A percentile compares a stretch with the other conserved stretches of the same genome.
These are phyloP conservation scores for Lepidothrix coronata DNA, from an alignment of 2,113 vertebrate species.

Conservation along the genomic window DNA sequence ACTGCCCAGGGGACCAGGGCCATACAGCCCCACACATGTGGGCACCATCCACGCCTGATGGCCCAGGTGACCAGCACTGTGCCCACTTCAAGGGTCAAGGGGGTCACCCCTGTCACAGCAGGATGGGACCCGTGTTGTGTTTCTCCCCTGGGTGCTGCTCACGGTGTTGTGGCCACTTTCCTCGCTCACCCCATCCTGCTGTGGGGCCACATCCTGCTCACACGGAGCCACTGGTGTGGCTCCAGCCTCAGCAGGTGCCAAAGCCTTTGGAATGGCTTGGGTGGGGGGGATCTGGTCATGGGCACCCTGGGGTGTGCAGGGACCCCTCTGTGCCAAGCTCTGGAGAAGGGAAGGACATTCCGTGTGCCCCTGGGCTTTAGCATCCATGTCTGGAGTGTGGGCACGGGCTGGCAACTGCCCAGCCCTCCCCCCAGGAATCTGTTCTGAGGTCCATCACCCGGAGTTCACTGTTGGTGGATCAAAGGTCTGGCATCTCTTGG, in stretches of 20 bases:
- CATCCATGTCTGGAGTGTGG: neutral
- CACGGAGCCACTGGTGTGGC: fast-evolving
- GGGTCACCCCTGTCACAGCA: neutral
- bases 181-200: fast-evolving
- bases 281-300: fast-evolving
- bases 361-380: fast-evolving
- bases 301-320: neutral
- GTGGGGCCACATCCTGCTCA: neutral
- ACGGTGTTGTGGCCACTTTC: fast-evolving
- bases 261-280: neutral
- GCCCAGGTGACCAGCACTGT: fast-evolving
- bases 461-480: fast-evolving
- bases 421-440: fast-evolving
- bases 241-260: fast-evolving
- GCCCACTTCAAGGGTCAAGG: fast-evolving
- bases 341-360: neutral
- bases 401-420: neutral
- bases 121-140: fast-evolving
- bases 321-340: neutral
- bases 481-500: neutral
- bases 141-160: fast-evolving
- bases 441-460: fast-evolving
- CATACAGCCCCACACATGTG: fast-evolving
- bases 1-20: fast-evolving
- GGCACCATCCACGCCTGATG: fast-evolving